Base-by-base conservation (phyloP, 1,140 invertebrate genomes). In the Lordiphosa mommai region DNA sequence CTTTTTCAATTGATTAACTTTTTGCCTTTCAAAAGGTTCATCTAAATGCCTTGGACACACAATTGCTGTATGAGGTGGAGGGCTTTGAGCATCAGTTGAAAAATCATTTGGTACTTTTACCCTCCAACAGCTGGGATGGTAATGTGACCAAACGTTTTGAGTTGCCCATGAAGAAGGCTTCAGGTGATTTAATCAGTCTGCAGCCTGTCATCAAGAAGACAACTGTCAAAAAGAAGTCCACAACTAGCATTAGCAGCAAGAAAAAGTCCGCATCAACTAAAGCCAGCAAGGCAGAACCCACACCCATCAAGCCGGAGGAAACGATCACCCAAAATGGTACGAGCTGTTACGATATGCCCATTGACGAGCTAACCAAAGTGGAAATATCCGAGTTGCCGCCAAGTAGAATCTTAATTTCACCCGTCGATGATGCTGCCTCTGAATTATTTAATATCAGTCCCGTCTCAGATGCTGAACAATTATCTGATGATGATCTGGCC, bases 401-500 rank as follows among this genome's bases (percentile, higher is more conserved):
- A 12, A 56, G 47, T 33, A 33, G 67, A 7, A 55, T 67, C n/a
- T 58, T 70, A 8, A 66, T 71, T 10, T 80, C 76, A 4, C 72
- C 61, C 0, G 48, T 67, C 5, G 58, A 74, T 20, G 61, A 69
- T 56, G 51, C 52, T 0, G 51, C 53, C 2, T 58, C 74, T 0
- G 86, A 86, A 36, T 53, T 86, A 1, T 85, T 79, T 14, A 88
- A 82, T 48, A 53, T 82, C n/a, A 86, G 80, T 38, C 76, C 80
- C 17, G 67, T 86, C 8, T 86, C 82, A 1, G 84, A 87, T 56
- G 61, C 63, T 2, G 87, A 88, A 27, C 70, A 44, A 7, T 33
- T 88, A 8, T 71, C 76, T 0, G 91, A 92, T 41, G 90, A 92
- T 65, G 91, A 92, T 52, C 71, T 92, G 41, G 72, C 88, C 2